Evolutionary conservation across 2,113 vertebrate species (phyloP).

Genomic region (Amazona vittata): DNA sequence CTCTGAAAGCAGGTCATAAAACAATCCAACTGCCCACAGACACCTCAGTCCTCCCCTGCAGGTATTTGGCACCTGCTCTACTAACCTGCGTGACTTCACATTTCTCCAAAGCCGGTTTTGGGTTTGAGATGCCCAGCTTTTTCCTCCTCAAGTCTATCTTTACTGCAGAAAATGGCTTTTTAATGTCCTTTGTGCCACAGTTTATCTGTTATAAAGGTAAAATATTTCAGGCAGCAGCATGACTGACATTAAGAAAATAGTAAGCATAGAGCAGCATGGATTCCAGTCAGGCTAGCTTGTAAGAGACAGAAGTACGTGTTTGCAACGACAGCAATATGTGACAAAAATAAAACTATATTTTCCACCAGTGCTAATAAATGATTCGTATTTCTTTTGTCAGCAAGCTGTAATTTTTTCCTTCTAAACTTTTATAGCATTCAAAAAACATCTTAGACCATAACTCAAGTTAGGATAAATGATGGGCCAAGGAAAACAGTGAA

Average conservation of each 20-base stretch:
- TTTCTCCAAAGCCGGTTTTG: background rate
- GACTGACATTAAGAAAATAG: slow-evolving; percentile 23
- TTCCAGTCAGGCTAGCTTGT: background rate
- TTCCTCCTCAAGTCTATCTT: background rate
- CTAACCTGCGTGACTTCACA: accelerated
- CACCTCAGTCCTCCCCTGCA: background rate
- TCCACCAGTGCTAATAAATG: background rate
- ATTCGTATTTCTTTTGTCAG: background rate
- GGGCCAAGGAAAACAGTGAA: slow-evolving; percentile 13
- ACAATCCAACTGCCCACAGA: background rate
- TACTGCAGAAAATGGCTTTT: background rate
- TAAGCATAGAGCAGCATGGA: background rate
- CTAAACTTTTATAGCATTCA: background rate
- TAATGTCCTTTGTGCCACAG: background rate
- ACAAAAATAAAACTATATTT: slow-evolving; percentile 11
- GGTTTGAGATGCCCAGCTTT: slow-evolving; percentile 4
- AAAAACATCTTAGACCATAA: background rate
- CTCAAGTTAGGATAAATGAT: slow-evolving; percentile 12
- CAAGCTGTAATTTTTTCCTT: background rate
- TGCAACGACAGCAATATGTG: background rate
- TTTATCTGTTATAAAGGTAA: background rate
- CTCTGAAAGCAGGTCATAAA: background rate
- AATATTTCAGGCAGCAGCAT: background rate
- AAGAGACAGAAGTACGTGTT: background rate
- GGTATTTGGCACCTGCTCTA: background rate